Base-by-base conservation (phyloP, 2,888 invertebrate genomes). In the Clunio marinus region DNA sequence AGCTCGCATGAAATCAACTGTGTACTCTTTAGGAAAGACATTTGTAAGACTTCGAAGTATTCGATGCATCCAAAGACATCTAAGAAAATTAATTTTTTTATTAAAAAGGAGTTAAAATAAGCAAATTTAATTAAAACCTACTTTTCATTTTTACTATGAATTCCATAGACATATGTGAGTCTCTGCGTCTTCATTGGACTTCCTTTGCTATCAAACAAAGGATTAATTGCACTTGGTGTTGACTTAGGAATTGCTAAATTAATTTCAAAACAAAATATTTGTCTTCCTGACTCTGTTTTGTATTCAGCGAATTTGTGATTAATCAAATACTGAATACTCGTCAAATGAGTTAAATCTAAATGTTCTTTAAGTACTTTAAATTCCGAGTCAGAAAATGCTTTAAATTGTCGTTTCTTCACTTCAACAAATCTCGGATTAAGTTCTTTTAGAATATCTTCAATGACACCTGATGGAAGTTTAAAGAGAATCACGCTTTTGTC, bases 41-140 rank as follows among this genome's bases (percentile, higher is more conserved):
- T 82, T 81, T 0, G 88, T 89, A 20, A 90, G 77, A 72, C 87
- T 85, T 75, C 91, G 89, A 1, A 89, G 82, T 22, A 92, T 81
- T 75, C 87, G 88, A 75, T 91, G 91, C 77, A 90, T 88, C 92
- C 92, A 93, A 70, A 85, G 76, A 67, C 81, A 73, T 74, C 83
- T 73, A 32, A n/a, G n/a, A n/a, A n/a, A n/a, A n/a, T n/a, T n/a
- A n/a, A n/a, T n/a, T n/a, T n/a, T n/a, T n/a, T n/a, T n/a, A n/a
- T n/a, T n/a, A n/a, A n/a, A n/a, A n/a, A n/a, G n/a, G n/a, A n/a
- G n/a, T n/a, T n/a, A n/a, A 37, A 35, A 35, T 10, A 22, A 32
- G 17, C 10, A 22, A 8, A 20, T 17, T 13, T 35, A 60, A 13
- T n/a, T n/a, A n/a, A 8, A 32, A 32, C 32, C 28, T 20, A 66